Evolutionary conservation across 2,113 vertebrate genomes (phyloP).

Genomic region (Cyanoderma ruficeps): DNA sequence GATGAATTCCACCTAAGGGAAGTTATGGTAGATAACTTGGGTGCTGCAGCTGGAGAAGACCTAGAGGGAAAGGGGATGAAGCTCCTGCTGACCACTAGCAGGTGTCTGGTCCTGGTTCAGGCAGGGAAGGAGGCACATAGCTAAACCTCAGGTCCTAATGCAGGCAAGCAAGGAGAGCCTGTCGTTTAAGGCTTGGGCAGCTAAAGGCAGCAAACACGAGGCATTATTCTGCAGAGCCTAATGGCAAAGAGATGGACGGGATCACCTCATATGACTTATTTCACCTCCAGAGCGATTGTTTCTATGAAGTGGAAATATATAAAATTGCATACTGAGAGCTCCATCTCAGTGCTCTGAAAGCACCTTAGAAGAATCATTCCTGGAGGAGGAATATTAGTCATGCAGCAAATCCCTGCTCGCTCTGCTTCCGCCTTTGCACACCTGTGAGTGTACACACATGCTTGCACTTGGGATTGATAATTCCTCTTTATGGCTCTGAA

Average conservation of each 20-base stretch:
- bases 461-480: neutral
- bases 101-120: neutral
- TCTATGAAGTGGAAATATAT: neutral
- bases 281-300: neutral
- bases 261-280: neutral
- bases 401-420: neutral
- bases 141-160: neutral
- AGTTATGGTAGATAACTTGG: neutral
- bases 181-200: neutral
- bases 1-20: accelerated
- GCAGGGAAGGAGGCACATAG: accelerated
- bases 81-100: accelerated
- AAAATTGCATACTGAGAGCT: neutral
- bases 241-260: neutral
- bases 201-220: neutral
- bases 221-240: neutral
- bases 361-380: neutral
- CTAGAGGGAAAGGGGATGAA: neutral
- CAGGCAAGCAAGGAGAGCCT: neutral
- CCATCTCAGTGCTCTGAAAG: neutral
- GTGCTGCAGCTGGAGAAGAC: neutral
- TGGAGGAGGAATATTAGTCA: neutral
- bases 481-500: neutral
- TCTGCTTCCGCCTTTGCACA: neutral
- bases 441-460: neutral